These are phyloP conservation scores for Drosophila sulfurigaster DNA, from an alignment of 1,140 invertebrate species.

Conservation along the genomic window DNA sequence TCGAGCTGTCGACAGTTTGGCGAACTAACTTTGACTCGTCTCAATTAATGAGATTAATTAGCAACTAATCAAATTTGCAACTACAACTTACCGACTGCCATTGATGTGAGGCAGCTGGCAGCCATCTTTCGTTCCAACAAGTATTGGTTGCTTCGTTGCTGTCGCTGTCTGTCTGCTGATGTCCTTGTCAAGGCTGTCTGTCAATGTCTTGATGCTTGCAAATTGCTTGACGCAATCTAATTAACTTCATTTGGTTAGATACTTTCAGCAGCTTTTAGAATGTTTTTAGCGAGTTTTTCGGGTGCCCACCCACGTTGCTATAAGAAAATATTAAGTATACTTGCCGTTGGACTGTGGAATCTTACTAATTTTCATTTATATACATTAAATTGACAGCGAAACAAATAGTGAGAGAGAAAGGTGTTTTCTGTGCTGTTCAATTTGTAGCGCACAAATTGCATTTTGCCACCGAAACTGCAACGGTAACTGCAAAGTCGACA, in stretches of 20 bases:
- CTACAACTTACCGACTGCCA: conserved; percentile 49
- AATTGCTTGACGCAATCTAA: conserved; percentile 77
- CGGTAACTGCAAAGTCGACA: conserved; percentile 2
- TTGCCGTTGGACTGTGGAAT: background rate
- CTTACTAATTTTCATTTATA: conserved; percentile 20
- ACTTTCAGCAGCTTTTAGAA: conserved; percentile 73
- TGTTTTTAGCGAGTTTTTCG: conserved; percentile 34
- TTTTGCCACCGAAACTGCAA: conserved; percentile 37
- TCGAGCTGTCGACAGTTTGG: conserved; percentile 59
- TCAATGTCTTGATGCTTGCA: conserved; percentile 58
- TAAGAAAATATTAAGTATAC: conserved; percentile 14
- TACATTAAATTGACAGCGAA: conserved; percentile 18
- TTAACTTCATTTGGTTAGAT: conserved; percentile 74
- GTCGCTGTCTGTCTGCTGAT: conserved; percentile 16
- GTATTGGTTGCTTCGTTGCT: background rate
- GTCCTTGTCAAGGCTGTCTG: conserved; percentile 29
- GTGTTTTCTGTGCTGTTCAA: conserved; percentile 26
- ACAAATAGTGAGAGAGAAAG: background rate
- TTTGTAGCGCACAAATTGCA: conserved; percentile 53
- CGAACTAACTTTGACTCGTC: conserved; percentile 50
- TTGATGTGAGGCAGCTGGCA: conserved; percentile 36
- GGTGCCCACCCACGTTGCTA: background rate
- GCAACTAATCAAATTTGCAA: conserved; percentile 78
- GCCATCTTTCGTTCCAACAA: background rate
- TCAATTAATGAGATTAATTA: conserved; percentile 82